These are phyloP conservation scores for Sebastes schlegelii DNA, from an alignment of 2,113 vertebrate genomes.

Conservation along the genomic window DNA sequence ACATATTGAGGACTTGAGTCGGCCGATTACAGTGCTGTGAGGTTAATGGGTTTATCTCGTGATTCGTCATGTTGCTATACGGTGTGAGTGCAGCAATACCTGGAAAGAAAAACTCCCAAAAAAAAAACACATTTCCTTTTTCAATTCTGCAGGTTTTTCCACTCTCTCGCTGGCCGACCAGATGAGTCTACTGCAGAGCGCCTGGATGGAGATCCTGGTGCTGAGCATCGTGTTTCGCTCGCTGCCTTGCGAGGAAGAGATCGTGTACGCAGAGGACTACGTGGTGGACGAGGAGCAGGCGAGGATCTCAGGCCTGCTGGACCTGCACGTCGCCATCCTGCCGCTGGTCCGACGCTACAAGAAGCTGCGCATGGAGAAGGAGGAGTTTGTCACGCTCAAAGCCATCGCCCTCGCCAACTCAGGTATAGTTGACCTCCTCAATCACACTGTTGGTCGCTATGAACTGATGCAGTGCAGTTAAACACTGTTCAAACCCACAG, in stretches of 20 bases:
- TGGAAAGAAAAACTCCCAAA: slow-evolving; percentile 9
- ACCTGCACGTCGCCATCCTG: slow-evolving; percentile 91
- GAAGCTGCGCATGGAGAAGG: slow-evolving; percentile 93
- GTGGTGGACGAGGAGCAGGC: slow-evolving; percentile 94
- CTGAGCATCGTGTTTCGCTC: slow-evolving; percentile 94
- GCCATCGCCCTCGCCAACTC: slow-evolving; percentile 94
- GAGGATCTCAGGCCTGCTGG: slow-evolving; percentile 88
- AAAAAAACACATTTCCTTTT: not conserved
- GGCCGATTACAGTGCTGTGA: slow-evolving; percentile 31
- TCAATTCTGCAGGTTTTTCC: slow-evolving; percentile 87
- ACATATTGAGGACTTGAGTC: slow-evolving; percentile 42
- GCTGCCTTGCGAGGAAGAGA: slow-evolving; percentile 90
- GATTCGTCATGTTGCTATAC: slow-evolving; percentile 22
- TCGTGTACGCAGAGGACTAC: slow-evolving; percentile 94
- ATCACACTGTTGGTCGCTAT: not conserved
- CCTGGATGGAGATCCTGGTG: slow-evolving; percentile 98
- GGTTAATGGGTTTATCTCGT: slow-evolving; percentile 49
- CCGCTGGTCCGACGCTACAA: slow-evolving; percentile 92
- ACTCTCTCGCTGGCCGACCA: slow-evolving; percentile 94
- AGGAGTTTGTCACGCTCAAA: slow-evolving; percentile 95
- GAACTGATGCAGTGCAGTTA: not conserved
- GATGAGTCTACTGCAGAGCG: slow-evolving; percentile 95
- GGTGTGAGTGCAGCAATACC: not conserved
- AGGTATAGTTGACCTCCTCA: slow-evolving; percentile 74
- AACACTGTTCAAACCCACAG: not conserved